These are phyloP conservation scores for Megaceryle maxima DNA, from an alignment of 2,113 vertebrate species.

Conservation along the genomic window DNA sequence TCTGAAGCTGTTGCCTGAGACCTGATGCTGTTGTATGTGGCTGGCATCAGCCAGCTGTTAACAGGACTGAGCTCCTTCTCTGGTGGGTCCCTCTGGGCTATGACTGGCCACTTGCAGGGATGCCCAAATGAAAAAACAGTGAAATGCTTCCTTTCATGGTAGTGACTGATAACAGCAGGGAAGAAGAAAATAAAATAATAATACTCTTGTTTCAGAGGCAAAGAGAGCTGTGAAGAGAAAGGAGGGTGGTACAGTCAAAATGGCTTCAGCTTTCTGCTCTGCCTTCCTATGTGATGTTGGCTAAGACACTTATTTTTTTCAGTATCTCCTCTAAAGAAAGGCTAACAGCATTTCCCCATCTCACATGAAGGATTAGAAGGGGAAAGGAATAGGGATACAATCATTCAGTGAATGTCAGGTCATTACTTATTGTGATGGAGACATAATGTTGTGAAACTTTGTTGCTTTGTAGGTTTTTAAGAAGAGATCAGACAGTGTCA, in stretches of 20 bases:
- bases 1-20: background rate
- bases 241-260: background rate
- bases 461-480: background rate
- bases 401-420: constrained; percentile 12
- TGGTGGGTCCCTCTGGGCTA: background rate
- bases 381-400: background rate
- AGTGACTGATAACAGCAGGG: background rate
- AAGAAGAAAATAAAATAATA: background rate
- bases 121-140: background rate
- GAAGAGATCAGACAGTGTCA: constrained; percentile 19
- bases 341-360: background rate
- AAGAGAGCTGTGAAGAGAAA: background rate
- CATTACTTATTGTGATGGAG: constrained; percentile 26
- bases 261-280: background rate
- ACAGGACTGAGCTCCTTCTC: background rate
- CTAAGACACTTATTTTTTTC: background rate
- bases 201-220: background rate
- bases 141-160: background rate
- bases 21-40: rapidly evolving
- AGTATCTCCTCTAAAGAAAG: background rate
- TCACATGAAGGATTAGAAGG: background rate
- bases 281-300: background rate
- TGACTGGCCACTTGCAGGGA: rapidly evolving
- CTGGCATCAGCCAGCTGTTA: background rate
- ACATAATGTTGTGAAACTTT: background rate